phyloP scores from a whole-genome alignment of 1,140 invertebrate species.

The Adoxophyes honmai region DNA sequence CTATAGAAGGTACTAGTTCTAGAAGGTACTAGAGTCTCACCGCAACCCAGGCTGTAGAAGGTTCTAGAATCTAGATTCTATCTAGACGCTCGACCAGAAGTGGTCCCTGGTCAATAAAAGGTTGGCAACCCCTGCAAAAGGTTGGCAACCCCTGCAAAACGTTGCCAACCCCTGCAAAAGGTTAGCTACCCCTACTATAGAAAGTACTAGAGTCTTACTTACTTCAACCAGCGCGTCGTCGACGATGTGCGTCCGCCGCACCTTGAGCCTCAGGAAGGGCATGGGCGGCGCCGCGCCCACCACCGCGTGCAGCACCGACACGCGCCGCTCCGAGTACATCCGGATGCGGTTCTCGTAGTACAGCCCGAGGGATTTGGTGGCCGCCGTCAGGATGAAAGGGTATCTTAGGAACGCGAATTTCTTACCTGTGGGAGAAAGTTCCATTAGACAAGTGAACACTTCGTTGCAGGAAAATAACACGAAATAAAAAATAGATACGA shows the following conservation, averaged over 20 bases:
- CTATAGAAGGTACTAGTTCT: too few species aligned
- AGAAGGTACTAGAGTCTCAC: too few species aligned
- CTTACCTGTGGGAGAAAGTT: slow-evolving; percentile 57
- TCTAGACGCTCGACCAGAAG: too few species aligned
- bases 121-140: too few species aligned
- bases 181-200: not conserved
- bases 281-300: slow-evolving; percentile 87
- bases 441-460: too few species aligned
- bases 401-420: slow-evolving; percentile 96
- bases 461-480: too few species aligned
- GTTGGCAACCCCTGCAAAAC: too few species aligned
- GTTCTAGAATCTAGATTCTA: too few species aligned
- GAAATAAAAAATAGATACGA: too few species aligned
- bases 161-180: not conserved
- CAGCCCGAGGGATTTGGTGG: slow-evolving; percentile 92
- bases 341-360: slow-evolving; percentile 96
- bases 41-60: too few species aligned
- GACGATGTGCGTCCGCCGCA: slow-evolving; percentile 90
- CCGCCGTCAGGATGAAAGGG: slow-evolving; percentile 94
- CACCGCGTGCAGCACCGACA: slow-evolving; percentile 86
- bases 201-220: slow-evolving; percentile 35
- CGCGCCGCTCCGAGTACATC: slow-evolving; percentile 94
- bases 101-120: too few species aligned
- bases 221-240: slow-evolving; percentile 94
- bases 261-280: slow-evolving; percentile 91